Conservation (phyloP, 2,888 invertebrate genomes). For the Aromia moschata region DNA sequence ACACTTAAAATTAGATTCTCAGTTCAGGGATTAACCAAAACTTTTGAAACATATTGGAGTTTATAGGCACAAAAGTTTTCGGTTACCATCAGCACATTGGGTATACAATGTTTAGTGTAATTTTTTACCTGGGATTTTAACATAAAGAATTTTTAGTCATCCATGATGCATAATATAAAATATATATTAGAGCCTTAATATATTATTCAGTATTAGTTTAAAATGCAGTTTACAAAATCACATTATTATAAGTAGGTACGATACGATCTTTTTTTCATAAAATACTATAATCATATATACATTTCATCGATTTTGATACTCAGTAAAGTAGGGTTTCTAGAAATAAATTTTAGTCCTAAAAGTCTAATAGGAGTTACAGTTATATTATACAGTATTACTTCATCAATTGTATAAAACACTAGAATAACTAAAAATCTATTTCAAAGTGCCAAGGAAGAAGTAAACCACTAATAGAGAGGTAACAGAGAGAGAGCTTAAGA, state of each 20-base stretch:
- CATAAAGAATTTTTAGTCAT: neutral
- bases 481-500: too few relatives aligned
- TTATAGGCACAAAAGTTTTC: too few relatives aligned
- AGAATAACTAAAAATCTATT: slow-evolving; percentile 18
- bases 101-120: slow-evolving; percentile 1
- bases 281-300: slow-evolving; percentile 51
- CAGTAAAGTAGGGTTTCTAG: slow-evolving; percentile 12
- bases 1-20: too few relatives aligned
- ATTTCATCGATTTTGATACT: slow-evolving; percentile 27
- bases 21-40: too few relatives aligned
- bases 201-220: slow-evolving; percentile 57
- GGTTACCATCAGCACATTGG: slow-evolving; percentile 1
- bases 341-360: slow-evolving; percentile 11
- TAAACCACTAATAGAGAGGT: neutral
- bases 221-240: slow-evolving; percentile 39
- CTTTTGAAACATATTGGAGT: too few relatives aligned
- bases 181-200: slow-evolving; percentile 53
- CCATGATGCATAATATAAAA: slow-evolving; percentile 24
- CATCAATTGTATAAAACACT: slow-evolving; percentile 25
- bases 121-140: neutral
- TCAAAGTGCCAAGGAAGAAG: slow-evolving; percentile 34
- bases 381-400: slow-evolving; percentile 34
- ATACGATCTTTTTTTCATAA: slow-evolving; percentile 37
- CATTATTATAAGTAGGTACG: slow-evolving; percentile 36
- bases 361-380: slow-evolving; percentile 4